Evolutionary conservation across 2,888 invertebrate genomes (phyloP), one percentile per base, ranked within the genome.

Genomic region (Siphlonurus alternatus): DNA sequence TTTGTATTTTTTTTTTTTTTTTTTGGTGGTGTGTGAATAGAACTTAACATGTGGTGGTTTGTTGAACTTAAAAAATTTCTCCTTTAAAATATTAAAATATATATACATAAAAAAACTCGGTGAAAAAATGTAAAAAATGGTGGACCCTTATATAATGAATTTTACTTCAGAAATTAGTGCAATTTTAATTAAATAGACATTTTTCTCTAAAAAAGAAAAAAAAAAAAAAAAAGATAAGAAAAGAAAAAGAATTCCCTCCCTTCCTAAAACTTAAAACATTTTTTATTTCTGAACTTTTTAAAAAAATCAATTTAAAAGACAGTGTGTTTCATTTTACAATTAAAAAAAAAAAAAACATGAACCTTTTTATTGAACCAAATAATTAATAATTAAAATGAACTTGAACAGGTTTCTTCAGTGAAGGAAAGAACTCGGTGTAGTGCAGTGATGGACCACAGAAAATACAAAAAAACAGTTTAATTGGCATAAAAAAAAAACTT

Each of bases 61-160:
- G 56, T 63, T 56, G 63, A 63, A 63, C 59, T 61, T 64, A 38
- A 56, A 59, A 64, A 64, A 63, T 64, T 63, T 38, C 38, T 38
- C 38, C 15, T 38, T 38, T 38, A 38, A 38, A 38, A 38, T 38
- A 38, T 38, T 38, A 38, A 38, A 38, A 38, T 38, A 38, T 38
- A 38, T 38, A 38, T 38, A 38, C 38, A 38, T 10, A 38, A 38
- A 38, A 38, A 38, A 38, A 38, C 38, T 38, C 15, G 38, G 38
- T 38, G 38, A 38, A 38, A 38, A 38, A 38, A 15, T 38, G 15
- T 10, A 38, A 38, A 15, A 38, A 38, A 38, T 38, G 5, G 38
- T 38, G 38, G 15, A 38, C 38, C 38, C 38, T 38, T 38, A 38
- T 15, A 38, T 38, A 38, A 38, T 38, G 38, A 38, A 38, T 38